Evolutionary conservation across 2,888 invertebrate genomes (phyloP).

Genomic region (Chrysolina americana): DNA sequence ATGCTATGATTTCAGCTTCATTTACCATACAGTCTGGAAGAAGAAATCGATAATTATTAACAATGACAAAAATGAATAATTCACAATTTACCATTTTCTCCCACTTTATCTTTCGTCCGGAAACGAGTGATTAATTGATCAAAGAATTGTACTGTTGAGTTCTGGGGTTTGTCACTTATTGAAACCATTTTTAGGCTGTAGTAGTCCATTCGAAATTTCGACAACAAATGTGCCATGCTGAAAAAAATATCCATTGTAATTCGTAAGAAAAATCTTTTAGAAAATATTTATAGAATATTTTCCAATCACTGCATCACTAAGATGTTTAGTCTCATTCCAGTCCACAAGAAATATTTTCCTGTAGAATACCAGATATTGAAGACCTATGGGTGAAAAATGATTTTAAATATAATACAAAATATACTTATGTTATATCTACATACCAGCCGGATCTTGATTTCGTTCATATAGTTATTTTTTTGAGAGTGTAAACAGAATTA

Average conservation of each 20-base stretch:
- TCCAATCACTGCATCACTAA: no score
- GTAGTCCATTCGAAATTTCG: conserved; percentile 96
- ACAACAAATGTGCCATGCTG: conserved; percentile 93
- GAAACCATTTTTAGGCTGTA: conserved; percentile 94
- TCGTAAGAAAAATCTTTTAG: no score
- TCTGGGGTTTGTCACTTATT: conserved; percentile 85
- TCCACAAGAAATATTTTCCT: no score
- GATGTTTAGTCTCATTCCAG: no score
- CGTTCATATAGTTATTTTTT: no score
- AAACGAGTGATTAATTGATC: conserved; percentile 81
- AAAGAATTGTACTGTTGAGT: conserved; percentile 82
- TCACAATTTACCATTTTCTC: conserved; percentile 59
- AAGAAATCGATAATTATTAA: background rate
- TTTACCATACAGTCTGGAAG: conserved; percentile 78
- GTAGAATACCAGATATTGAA: no score
- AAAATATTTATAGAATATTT: no score
- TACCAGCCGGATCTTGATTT: no score
- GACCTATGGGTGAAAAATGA: no score
- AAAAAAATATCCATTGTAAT: conserved; percentile 62
- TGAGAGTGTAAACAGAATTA: no score
- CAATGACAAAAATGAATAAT: background rate
- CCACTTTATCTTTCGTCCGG: conserved; percentile 67
- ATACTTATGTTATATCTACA: no score
- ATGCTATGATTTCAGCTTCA: conserved; percentile 79
- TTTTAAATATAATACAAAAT: no score